Evolutionary conservation across 30 jellyfish, hydroid and myxozoan species (phyloP).

Genomic region (Chrysaora quinquecirrha): DNA sequence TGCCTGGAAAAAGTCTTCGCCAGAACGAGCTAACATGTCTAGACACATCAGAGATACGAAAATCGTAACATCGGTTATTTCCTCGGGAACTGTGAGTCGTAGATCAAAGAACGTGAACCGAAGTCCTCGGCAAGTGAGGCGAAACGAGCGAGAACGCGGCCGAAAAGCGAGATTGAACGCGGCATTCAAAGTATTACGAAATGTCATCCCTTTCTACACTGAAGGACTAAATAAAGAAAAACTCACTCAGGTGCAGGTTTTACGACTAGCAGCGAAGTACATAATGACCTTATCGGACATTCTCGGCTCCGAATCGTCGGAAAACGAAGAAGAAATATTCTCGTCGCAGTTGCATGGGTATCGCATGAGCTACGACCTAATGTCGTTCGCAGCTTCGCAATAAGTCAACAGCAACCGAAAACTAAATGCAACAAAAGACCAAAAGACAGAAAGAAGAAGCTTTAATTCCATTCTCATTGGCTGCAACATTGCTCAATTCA

Average conservation of each 20-base stretch:
- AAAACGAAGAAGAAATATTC: constrained; percentile 42
- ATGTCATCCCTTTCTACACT: constrained; percentile 62
- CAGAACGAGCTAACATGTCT: constrained; percentile 25
- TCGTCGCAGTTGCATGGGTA: constrained; percentile 33
- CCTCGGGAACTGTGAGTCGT: constrained; percentile 13
- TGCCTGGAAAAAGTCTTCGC: constrained; percentile 26
- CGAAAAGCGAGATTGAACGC: constrained; percentile 89
- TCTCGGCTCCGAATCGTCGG: constrained; percentile 61
- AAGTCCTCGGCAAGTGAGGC: constrained; percentile 72
- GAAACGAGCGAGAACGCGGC: constrained; percentile 91
- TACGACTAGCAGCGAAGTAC: constrained; percentile 81
- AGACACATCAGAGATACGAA: constrained; percentile 41
- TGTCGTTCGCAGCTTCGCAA: constrained; percentile 31
- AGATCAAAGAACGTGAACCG: constrained; percentile 43
- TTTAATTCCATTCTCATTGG: no score
- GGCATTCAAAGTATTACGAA: constrained; percentile 81
- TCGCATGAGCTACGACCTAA: constrained; percentile 31
- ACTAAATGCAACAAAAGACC: background rate
- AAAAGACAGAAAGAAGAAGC: background rate
- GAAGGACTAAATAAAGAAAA: constrained; percentile 75
- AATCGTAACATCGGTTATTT: background rate
- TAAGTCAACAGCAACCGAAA: background rate
- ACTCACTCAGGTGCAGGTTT: constrained; percentile 79
- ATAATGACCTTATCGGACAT: constrained; percentile 60
- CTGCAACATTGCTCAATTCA: no score